Base-by-base conservation (phyloP, 2,113 vertebrate genomes). In the Coregonus clupeaformis region DNA sequence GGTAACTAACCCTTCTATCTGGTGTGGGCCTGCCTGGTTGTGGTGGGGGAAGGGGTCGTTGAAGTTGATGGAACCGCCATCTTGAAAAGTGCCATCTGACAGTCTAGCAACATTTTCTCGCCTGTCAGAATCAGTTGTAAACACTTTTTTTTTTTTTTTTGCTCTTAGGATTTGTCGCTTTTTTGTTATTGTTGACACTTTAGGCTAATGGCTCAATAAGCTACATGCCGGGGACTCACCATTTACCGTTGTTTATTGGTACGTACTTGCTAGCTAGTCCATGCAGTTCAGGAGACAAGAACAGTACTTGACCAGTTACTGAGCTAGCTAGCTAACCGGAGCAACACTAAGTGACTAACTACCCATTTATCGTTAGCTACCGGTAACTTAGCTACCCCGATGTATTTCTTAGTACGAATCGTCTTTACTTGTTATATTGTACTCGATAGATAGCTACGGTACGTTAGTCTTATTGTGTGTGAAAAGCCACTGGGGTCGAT, bases 11-110 rank as follows among this genome's bases (percentile, higher is more conserved):
- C 30, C 4, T 30, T 30, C 30, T 30, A 6, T 32, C 32, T 32
- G 32, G 32, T 32, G 5, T 6, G 5, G 6, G 32, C 6, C 32
- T 32, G 36, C 9, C 36, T 42, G 36, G 9, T 42, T 86, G 77
- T 75, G 72, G 88, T 92, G 92, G 93, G 91, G 92, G 93, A 91
- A 90, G 92, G 92, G 91, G 87, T 84, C 47, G 89, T 72, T 85
- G 85, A 90, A 93, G 90, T 91, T 92, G 91, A 91, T 83, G 86
- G 86, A 82, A 86, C 90, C 92, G 92, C 93, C 93, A 94, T 94
- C 93, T 94, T 94, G 93, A 85, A 93, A 92, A 92, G 90, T 91
- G 83, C 78, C 73, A 82, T 88, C 84, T 77, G 87, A 88, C 90
- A 82, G 77, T 88, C 82, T 90, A 69, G 36, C 36, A 89, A 69